Evolutionary conservation across 2,888 invertebrate genomes (phyloP).

Genomic region (Andrena dorsata): DNA sequence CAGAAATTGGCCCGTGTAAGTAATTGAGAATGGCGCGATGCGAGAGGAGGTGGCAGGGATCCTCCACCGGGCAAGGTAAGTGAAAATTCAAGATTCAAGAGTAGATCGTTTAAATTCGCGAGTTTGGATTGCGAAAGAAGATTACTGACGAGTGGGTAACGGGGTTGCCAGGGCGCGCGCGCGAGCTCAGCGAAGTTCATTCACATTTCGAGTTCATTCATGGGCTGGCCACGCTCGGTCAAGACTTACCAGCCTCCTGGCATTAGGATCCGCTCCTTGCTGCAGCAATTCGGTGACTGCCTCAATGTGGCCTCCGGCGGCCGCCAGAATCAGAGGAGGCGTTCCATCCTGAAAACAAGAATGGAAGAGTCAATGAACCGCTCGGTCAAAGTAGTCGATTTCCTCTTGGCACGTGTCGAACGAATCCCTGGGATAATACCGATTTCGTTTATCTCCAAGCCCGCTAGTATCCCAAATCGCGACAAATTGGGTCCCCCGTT

Average conservation of each 20-base stretch:
- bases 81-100: not conserved
- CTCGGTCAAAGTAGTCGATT: not conserved
- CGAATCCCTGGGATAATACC: too few relatives aligned
- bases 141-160: constrained; percentile 33
- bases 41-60: not conserved
- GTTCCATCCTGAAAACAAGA: constrained; percentile 93
- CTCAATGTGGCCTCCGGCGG: constrained; percentile 95
- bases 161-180: constrained; percentile 46
- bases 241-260: constrained; percentile 90
- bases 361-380: constrained; percentile 5
- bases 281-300: constrained; percentile 94
- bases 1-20: not conserved
- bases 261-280: constrained; percentile 96
- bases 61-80: not conserved
- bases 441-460: too few relatives aligned
- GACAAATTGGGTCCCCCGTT: too few relatives aligned
- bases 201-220: constrained; percentile 56
- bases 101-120: constrained; percentile 17
- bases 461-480: too few relatives aligned
- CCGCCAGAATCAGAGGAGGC: constrained; percentile 95
- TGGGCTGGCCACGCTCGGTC: constrained; percentile 46
- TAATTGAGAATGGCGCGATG: not conserved
- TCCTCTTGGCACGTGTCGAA: not conserved
- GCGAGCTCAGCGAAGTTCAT: constrained; percentile 39
- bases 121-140: constrained; percentile 20